A percentile compares a stretch with the other conserved stretches of the same genome.
Conservation (phyloP, 1,140 invertebrate species). For the Condylostylus longicornis region DNA sequence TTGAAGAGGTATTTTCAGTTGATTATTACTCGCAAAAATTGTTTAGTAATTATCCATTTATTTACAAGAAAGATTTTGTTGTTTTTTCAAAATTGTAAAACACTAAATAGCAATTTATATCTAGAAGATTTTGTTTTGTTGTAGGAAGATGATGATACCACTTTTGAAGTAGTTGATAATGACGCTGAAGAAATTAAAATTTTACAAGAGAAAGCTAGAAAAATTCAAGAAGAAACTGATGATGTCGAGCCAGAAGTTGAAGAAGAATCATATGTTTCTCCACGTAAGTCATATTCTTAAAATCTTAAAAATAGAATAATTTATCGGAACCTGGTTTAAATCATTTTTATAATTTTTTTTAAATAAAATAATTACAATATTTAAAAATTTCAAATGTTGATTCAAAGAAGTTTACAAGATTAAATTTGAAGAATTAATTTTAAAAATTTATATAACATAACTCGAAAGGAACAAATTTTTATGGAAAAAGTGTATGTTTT, state of each 20-base stretch:
- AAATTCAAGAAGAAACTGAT: constrained; percentile 10
- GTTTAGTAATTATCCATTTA: neutral
- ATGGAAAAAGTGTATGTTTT: too few species aligned
- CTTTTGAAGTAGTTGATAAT: constrained; percentile 25
- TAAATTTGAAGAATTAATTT: too few species aligned
- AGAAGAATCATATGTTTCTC: constrained; percentile 29
- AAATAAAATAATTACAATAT: too few species aligned
- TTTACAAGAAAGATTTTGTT: neutral
- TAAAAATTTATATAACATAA: constrained; percentile 1
- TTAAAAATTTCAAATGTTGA: too few species aligned
- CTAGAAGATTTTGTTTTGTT: neutral
- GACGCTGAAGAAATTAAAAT: constrained; percentile 23
- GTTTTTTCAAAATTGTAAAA: neutral
- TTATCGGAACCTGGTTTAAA: too few species aligned
- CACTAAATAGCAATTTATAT: neutral
- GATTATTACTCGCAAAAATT: neutral
- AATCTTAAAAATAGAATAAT: too few species aligned
- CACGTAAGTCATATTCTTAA: constrained; percentile 21
- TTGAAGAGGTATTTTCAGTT: constrained; percentile 9
- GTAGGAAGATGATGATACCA: constrained; percentile 15
- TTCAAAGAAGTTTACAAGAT: too few species aligned
- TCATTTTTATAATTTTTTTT: too few species aligned
- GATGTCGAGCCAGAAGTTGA: constrained; percentile 22
- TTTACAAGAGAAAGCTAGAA: constrained; percentile 16
- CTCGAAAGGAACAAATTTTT: too few species aligned